Base-by-base conservation (phyloP, 2,888 invertebrate species). In the Sarcophaga caerulescens region DNA sequence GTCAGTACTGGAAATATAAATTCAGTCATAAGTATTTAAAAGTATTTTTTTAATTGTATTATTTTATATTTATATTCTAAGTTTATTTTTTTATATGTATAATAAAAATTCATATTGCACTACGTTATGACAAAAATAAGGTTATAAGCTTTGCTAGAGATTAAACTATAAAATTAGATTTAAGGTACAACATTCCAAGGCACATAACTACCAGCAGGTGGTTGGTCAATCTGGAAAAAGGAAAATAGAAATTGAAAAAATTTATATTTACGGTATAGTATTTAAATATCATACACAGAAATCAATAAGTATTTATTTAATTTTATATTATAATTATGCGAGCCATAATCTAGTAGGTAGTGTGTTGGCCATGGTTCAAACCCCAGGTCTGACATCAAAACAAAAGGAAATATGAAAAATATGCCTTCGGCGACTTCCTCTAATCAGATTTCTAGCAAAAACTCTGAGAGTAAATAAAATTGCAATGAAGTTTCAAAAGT, bases 151-250 rank as follows among this genome's bases (percentile, higher is more conserved):
- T 35, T 35, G 35, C 35, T 35, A 35, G 10, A 35, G 10, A 35
- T 35, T 35, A 10, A 35, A 35, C 35, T 35, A 35, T 52, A 52
- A 52, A 52, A 52, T 17, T 52, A 52, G 52, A 17, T 19, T 92
- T 94, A 95, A 47, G 95, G 95, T 78, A 94, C 94, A 70, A 95
- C 93, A 91, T 96, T 96, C 96, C 96, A 96, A 4, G 96, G 95
- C 35, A 93, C 94, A 89, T 94, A 95, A 60, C 92, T 94, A 78
- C 93, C 94, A 52, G 94, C 93, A 6, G 95, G 94, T 4, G 95
- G 94, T 88, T 93, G 91, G 69, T 94, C 92, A 69, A 96, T 93
- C 96, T 96, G 74, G 12, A 89, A 94, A 88, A 93, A 68, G 70
- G 65, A 47, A 60, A 69, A 85, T 94, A 89, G 89, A 19, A 23